phyloP scores from a whole-genome alignment of 2,888 invertebrate species.

The Harpagoxenus sublaevis region DNA sequence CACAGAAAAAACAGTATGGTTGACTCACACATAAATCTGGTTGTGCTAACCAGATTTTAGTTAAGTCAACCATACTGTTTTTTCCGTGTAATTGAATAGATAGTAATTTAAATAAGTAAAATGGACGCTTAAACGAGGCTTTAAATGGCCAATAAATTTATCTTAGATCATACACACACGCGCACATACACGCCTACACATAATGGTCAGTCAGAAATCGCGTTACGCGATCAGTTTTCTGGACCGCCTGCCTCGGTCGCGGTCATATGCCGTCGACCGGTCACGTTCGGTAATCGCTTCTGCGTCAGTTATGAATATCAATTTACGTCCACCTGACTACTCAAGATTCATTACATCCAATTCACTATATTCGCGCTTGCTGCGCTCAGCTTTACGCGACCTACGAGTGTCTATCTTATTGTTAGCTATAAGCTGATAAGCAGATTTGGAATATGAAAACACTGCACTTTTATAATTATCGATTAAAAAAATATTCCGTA shows the following conservation, averaged over 20 bases:
- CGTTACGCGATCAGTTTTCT: constrained; percentile 46
- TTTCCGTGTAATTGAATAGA: no score
- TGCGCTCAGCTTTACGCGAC: not conserved
- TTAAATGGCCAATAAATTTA: constrained; percentile 51
- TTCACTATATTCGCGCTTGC: constrained; percentile 60
- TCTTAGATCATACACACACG: not conserved
- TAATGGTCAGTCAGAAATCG: constrained; percentile 58
- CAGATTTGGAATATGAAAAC: not conserved
- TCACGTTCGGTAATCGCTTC: constrained; percentile 69
- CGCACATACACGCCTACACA: not conserved
- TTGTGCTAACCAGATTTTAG: no score
- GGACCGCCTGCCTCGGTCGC: constrained; percentile 29
- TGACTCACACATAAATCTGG: no score
- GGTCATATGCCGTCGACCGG: constrained; percentile 58
- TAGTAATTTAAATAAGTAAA: not conserved
- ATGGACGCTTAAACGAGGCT: not conserved
- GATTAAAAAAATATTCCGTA: not conserved
- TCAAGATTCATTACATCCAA: constrained; percentile 60
- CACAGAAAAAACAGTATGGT: no score
- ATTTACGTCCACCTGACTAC: constrained; percentile 73
- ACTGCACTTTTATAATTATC: not conserved
- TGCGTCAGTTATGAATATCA: constrained; percentile 71
- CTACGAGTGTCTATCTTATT: not conserved
- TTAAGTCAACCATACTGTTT: no score
- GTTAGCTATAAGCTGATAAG: not conserved